Conservation (phyloP, 2,797 vertebrate species). For the Scleropages formosus region DNA sequence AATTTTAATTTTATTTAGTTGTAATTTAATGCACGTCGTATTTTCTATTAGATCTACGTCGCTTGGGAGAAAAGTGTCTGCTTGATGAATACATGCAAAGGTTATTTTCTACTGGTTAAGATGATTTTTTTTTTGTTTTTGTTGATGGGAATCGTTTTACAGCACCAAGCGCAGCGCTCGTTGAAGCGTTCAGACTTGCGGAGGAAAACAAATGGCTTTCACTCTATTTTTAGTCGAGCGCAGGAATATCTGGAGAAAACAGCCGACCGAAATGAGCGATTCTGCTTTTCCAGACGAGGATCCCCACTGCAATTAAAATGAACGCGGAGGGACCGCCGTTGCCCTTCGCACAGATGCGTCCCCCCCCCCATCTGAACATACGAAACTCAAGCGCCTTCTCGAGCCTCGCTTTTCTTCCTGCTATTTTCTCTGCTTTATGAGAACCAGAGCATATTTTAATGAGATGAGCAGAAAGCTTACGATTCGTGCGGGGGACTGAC, state of each 20-base stretch:
- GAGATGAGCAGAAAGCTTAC: constrained; percentile 32
- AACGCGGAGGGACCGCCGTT: neutral
- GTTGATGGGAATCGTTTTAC: too few relatives aligned
- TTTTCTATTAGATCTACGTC: too few relatives aligned
- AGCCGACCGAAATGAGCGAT: neutral
- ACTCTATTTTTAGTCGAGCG: neutral
- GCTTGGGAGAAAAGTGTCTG: too few relatives aligned
- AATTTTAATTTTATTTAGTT: too few relatives aligned
- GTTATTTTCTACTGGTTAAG: too few relatives aligned
- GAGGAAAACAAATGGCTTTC: neutral
- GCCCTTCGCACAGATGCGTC: neutral
- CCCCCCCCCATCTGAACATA: neutral
- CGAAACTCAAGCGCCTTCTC: neutral
- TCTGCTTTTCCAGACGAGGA: neutral
- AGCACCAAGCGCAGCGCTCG: too few relatives aligned
- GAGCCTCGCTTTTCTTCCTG: constrained; percentile 16
- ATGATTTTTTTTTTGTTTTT: too few relatives aligned
- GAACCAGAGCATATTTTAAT: constrained; percentile 16
- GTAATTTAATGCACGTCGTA: too few relatives aligned
- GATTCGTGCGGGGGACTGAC: constrained; percentile 35
- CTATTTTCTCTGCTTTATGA: constrained; percentile 14
- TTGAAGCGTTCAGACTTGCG: neutral
- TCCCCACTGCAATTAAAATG: neutral
- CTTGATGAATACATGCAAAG: too few relatives aligned
- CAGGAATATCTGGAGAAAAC: neutral